phyloP scores from a whole-genome alignment of 2,888 invertebrate species.

The Laothoe populi region DNA sequence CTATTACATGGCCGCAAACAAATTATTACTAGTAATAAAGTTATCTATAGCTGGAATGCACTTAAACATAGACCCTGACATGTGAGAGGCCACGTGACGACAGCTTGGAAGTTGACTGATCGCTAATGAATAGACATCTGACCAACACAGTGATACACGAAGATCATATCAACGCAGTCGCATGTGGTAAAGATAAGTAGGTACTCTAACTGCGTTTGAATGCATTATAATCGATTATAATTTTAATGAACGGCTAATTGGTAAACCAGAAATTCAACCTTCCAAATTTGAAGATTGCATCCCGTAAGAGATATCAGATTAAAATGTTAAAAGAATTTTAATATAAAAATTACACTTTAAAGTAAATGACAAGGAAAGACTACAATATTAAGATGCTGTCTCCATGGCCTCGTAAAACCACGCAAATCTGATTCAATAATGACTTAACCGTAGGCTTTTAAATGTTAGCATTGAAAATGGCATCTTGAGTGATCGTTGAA shows the following conservation, averaged over 20 bases:
- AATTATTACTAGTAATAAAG: background rate
- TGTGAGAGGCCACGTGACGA: background rate
- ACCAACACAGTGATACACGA: background rate
- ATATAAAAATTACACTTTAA: background rate
- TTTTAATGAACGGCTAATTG: background rate
- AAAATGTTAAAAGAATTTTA: background rate
- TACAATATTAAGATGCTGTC: background rate
- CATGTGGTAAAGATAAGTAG: background rate
- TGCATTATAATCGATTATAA: background rate
- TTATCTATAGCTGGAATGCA: background rate
- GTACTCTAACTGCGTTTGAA: background rate
- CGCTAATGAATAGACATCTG: conserved; percentile 4
- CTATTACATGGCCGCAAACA: background rate
- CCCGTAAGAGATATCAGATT: background rate
- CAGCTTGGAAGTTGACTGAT: conserved; percentile 11
- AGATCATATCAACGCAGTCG: background rate
- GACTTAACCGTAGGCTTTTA: conserved; percentile 8
- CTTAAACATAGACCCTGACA: background rate
- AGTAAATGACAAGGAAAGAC: background rate
- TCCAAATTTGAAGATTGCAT: background rate
- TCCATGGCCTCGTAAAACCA: conserved; percentile 1
- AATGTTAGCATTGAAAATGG: conserved; percentile 10
- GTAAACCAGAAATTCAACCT: background rate
- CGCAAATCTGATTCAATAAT: conserved; percentile 6
- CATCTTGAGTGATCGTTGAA: conserved; percentile 5